A percentile compares a stretch with the other conserved stretches of the same genome.
Conservation (phyloP, 2,797 vertebrate species). For the Myotis pilosus region DNA sequence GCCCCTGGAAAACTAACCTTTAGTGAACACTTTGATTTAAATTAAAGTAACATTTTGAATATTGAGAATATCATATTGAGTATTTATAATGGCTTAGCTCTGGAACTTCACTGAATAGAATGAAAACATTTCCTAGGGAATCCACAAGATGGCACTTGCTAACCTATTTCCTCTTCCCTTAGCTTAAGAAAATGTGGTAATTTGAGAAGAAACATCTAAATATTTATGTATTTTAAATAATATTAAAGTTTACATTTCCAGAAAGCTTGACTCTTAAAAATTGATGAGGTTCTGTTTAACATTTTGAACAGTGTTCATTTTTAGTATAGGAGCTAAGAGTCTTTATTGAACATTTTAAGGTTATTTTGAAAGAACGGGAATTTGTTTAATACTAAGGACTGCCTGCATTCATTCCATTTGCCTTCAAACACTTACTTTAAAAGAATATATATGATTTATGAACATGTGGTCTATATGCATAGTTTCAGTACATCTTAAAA, state of each 20-base stretch:
- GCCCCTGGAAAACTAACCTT: neutral
- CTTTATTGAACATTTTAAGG: conserved; percentile 36
- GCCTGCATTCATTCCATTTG: neutral
- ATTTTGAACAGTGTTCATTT: conserved; percentile 45
- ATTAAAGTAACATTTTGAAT: conserved; percentile 43
- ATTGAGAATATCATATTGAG: neutral
- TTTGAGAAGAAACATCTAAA: conserved; percentile 16
- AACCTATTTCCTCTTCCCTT: conserved; percentile 75
- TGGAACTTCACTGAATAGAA: neutral
- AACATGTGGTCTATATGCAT: neutral
- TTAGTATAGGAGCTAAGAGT: neutral
- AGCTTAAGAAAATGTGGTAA: neutral
- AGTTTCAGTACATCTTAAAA: conserved; percentile 18
- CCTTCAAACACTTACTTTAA: conserved; percentile 9
- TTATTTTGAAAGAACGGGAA: conserved; percentile 27
- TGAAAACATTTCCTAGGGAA: conserved; percentile 49
- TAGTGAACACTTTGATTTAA: conserved; percentile 42
- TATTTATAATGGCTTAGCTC: conserved; percentile 29
- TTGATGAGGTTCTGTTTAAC: conserved; percentile 38
- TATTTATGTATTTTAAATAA: conserved; percentile 35
- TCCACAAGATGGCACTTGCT: conserved; percentile 86
- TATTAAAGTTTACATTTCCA: conserved; percentile 18
- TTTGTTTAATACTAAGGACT: neutral
- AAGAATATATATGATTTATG: neutral
- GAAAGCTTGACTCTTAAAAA: conserved; percentile 38